Percentiles rank a stretch among this genome's conserved stretches.
Conservation (phyloP, 2,797 vertebrate genomes). For the Mus minutoides region DNA sequence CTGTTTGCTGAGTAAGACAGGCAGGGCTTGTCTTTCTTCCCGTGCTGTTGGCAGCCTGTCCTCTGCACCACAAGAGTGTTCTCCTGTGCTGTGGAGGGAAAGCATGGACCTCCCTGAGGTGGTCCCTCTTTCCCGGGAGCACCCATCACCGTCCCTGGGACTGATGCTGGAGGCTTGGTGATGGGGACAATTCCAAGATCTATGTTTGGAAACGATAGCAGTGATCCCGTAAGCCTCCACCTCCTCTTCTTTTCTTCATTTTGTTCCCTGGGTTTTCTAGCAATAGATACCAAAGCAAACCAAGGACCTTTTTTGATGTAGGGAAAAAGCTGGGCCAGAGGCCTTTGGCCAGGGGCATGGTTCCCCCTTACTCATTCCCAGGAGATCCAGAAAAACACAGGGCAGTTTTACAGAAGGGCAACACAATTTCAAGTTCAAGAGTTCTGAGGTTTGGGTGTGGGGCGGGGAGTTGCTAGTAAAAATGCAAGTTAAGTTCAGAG, state of each 20-base stretch:
- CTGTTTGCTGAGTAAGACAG: neutral
- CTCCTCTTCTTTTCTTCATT: neutral
- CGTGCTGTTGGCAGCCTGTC: neutral
- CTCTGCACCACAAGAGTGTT: neutral
- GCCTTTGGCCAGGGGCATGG: neutral
- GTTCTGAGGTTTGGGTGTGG: neutral
- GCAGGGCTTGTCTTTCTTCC: neutral
- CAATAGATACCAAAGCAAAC: neutral
- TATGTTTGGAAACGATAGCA: neutral
- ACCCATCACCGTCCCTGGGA: neutral
- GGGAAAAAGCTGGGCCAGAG: neutral
- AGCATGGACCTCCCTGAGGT: neutral
- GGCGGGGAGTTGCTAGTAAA: constrained; percentile 36
- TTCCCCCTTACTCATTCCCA: neutral
- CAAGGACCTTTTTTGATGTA: neutral
- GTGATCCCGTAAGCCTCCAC: neutral
- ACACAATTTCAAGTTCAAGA: neutral
- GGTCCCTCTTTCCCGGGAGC: neutral
- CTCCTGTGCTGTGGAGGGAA: neutral
- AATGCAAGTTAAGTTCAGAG: constrained; percentile 1
- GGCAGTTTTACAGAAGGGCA: constrained; percentile 6
- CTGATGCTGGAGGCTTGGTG: neutral
- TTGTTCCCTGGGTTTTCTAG: neutral
- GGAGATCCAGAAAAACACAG: neutral
- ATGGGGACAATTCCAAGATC: rapidly evolving